Evolutionary conservation across 2,797 vertebrate species (phyloP), one percentile per base, ranked within the genome.

Genomic region (Scomberomorus guttatus): DNA sequence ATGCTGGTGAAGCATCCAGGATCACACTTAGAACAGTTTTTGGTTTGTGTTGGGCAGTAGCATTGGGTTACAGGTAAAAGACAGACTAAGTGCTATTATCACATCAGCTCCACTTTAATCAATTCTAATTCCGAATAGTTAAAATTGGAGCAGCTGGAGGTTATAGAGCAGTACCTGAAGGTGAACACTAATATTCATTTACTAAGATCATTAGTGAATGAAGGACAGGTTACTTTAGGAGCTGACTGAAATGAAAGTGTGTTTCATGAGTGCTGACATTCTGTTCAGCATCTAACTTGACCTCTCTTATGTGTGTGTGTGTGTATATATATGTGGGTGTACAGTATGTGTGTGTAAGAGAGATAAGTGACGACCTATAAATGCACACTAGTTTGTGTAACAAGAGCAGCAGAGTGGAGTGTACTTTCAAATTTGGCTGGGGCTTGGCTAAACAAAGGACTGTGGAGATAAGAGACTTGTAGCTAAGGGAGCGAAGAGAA

Each of bases 171-270:
- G 29, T 6, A 18, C 24, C 17, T 68, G 24, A 54, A 46, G 64
- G 50, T 73, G 63, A 60, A 66, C 78, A 42, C 55, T 64, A 84
- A 76, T 81, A 74, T 81, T 67, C 20, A 81, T 76, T 76, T 73
- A 44, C 24, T 25, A 34, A 51, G 39, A 58, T 77, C 68, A 87
- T 84, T 68, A 82, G 58, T 69, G 57, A 60, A 17, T 58, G 57
- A 70, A 59, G 66, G 39, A 20, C 57, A 71, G 57, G 48, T 76
- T 56, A 52, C 61, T 72, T 68, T 57, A 76, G 63, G n/a, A 59
- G 56, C 27, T 56, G 72, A 79, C 55, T 70, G 20, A 29, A 74
- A 71, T 72, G 55, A 66, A 73, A 46, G 32, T 12, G 24, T 72
- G 18, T 46, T 42, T 2, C 15, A 24, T 22, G 11, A 59, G 11